Evolutionary conservation across 2,797 vertebrate species (phyloP), one percentile per base, ranked within the genome.

Genomic region (Rhodeus uyekii): DNA sequence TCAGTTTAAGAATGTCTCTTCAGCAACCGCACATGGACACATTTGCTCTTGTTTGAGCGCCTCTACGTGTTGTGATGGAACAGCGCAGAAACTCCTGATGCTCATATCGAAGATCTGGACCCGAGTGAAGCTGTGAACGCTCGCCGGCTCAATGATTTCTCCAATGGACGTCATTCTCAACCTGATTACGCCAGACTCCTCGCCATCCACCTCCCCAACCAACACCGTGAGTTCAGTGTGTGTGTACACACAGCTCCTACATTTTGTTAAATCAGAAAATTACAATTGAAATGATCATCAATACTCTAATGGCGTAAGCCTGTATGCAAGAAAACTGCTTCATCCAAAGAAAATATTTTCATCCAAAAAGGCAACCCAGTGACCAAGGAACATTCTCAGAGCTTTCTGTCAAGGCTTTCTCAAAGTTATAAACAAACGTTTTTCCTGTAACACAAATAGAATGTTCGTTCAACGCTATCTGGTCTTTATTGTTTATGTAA

Each of bases 81-180:
- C 4, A 16, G n/a, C 13, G 39, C 8, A 14, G 50, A 72, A 1
- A 5, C 16, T 36, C 27, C 8, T 1, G 55, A 64, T 1, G 1
- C 29, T 34, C 75, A 5, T 9, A 46, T 46, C 29, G 4, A 46
- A 63, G 38, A 32, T 39, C n/a, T 39, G 24, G 34, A 61, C 74
- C 39, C 9, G 22, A 68, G 38, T 18, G 32, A 78, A 55, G n/a
- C 9, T 4, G 55, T 58, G 12, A 22, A 24, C 48, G 42, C 14
- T 42, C 67, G 27, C 7, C 32, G 71, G 55, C 65, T 24, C 42
- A 55, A 78, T 78, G 87, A 82, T 87, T 67, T 88, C 87, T 71
- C 84, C 82, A 84, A 95, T 95, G 94, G 94, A 95, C 87, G 91
- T 95, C 89, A 94, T 95, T 88, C 90, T 95, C 82, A 94, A 90